Evolutionary conservation across 2,113 vertebrate species (phyloP).

Genomic region (Ctenodactylus gundi): DNA sequence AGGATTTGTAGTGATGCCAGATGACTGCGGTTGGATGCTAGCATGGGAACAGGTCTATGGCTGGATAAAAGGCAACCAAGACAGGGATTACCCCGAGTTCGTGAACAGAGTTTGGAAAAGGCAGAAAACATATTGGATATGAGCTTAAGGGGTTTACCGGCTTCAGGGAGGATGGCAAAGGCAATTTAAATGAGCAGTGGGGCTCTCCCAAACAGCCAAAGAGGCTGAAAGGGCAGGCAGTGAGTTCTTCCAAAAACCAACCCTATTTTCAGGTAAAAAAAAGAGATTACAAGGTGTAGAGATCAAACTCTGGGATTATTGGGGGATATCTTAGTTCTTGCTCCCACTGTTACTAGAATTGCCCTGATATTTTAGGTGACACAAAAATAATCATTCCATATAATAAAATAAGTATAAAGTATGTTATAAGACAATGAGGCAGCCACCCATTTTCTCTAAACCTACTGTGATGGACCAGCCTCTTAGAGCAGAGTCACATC

Average conservation of each 20-base stretch:
- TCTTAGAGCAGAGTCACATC: neutral
- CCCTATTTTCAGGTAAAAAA: neutral
- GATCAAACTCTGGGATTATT: neutral
- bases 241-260: neutral
- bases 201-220: neutral
- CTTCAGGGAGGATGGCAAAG: neutral
- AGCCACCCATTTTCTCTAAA: slow-evolving; percentile 5
- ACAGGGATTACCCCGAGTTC: neutral
- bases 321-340: neutral
- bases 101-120: neutral
- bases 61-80: neutral
- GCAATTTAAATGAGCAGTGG: neutral
- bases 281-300: neutral
- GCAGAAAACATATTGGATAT: neutral
- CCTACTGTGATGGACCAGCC: neutral
- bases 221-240: neutral
- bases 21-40: neutral
- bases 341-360: neutral
- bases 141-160: neutral
- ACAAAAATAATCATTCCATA: neutral
- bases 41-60: neutral
- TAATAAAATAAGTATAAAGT: slow-evolving; percentile 15
- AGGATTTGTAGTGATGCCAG: neutral
- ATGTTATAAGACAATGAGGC: slow-evolving; percentile 11
- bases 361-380: neutral